These are phyloP conservation scores for Chiloscyllium plagiosum DNA, from an alignment of 2,113 vertebrate species.

Conservation along the genomic window DNA sequence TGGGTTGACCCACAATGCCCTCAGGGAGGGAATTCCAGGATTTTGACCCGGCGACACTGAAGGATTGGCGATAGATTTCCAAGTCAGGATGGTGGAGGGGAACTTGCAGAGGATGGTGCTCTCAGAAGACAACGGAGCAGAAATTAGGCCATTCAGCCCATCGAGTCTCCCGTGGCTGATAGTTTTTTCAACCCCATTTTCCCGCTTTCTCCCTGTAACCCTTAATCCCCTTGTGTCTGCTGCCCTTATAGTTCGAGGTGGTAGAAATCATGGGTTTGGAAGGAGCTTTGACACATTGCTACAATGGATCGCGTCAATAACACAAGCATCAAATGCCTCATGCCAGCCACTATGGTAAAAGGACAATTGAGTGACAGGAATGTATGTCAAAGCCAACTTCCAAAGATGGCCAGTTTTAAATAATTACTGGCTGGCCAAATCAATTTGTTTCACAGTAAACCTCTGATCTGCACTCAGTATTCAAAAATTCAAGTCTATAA, in stretches of 20 bases:
- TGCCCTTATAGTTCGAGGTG: not conserved
- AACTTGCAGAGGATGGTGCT: too few species aligned
- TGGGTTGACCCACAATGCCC: too few species aligned
- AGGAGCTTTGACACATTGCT: not conserved
- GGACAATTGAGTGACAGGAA: not conserved
- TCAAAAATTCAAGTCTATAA: not conserved
- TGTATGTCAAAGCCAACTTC: not conserved
- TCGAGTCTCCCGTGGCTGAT: too few species aligned
- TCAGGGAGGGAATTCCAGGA: too few species aligned
- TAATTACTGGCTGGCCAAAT: not conserved
- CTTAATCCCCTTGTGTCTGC: too few species aligned
- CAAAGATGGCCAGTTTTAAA: not conserved
- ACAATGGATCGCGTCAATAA: not conserved
- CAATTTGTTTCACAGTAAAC: not conserved
- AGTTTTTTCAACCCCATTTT: too few species aligned
- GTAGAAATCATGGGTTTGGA: not conserved
- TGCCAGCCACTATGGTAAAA: not conserved
- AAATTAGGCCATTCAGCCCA: too few species aligned
- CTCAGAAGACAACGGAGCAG: too few species aligned
- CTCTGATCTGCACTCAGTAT: not conserved
- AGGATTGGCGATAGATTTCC: too few species aligned
- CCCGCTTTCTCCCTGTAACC: too few species aligned
- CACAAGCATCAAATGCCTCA: not conserved
- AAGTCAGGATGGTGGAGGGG: too few species aligned
- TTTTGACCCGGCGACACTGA: too few species aligned